Evolutionary conservation across 2,888 invertebrate genomes (phyloP), one percentile per base, ranked within the genome.

Genomic region (Pocota personata): DNA sequence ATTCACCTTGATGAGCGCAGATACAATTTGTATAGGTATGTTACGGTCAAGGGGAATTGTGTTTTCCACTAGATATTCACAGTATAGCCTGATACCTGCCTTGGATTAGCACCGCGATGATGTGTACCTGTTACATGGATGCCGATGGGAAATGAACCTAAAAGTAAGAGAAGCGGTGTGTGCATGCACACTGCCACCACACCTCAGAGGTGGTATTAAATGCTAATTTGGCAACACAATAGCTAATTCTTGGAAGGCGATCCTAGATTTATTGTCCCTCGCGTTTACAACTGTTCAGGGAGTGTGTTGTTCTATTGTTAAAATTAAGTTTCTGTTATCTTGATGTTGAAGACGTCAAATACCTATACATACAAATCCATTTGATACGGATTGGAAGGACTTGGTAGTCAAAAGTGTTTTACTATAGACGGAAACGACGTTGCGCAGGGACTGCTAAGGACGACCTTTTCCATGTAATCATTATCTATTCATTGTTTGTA

Each of bases 191-290:
- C 37, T 35, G 46, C 67, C 78, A 79, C 71, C 73, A 82, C 86
- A 77, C 77, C 76, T 82, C 86, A 21, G 76, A 84, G 86, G 86
- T 82, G 82, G 82, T 86, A 86, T 86, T 82, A 86, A 82, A 86
- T 86, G 82, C 82, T 86, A 86, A 86, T 86, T 86, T 86, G 82
- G 40, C 72, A 69, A 71, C 76, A 86, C 82, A 86, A 86, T 86
- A 57, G 86, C 72, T 82, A 82, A 82, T 86, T 82, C 86, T 67
- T 27, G 55, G 86, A 86, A 86, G 55, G 77, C 46, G 82, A 77
- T 86, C 76, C 72, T 82, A 82, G 86, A 86, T 86, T 86, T 86
- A 86, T 86, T 86, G 66, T 66, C 60, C 71, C 66, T n/a, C 76
- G 82, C 86, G 66, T 82, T 73, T 77, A 64, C 75, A 76, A 37